These are phyloP conservation scores for Erinaceus europaeus DNA, from an alignment of 2,113 vertebrate species.

Conservation along the genomic window DNA sequence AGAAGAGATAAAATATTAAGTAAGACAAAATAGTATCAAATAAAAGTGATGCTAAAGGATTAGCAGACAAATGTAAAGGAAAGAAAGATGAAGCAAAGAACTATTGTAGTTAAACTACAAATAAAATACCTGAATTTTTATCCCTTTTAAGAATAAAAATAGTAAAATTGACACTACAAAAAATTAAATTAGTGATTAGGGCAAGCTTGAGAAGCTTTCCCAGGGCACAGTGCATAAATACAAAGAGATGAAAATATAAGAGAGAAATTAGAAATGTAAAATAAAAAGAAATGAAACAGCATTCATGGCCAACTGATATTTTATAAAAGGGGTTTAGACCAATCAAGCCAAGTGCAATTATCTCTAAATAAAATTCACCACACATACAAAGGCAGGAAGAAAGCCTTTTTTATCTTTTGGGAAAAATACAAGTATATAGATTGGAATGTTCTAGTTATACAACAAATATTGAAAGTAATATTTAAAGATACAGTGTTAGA, in stretches of 20 bases:
- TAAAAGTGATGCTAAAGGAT: constrained; percentile 24
- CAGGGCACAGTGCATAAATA: constrained; percentile 6
- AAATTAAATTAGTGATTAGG: constrained; percentile 49
- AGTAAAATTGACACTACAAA: constrained; percentile 17
- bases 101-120: constrained; percentile 18
- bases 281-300: constrained; percentile 25
- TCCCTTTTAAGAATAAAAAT: constrained; percentile 30
- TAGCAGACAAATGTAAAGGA: constrained; percentile 11
- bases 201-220: constrained; percentile 39
- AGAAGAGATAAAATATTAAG: constrained; percentile 43
- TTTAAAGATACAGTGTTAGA: too few relatives aligned
- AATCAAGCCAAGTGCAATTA: background rate
- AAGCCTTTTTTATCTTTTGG: too few relatives aligned
- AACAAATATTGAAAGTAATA: too few relatives aligned
- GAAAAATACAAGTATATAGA: too few relatives aligned
- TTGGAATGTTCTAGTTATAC: too few relatives aligned
- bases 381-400: too few relatives aligned
- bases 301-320: background rate
- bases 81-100: constrained; percentile 24
- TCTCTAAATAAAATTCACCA: too few relatives aligned
- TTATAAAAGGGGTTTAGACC: background rate
- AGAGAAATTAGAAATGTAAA: constrained; percentile 40
- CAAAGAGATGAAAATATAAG: constrained; percentile 46
- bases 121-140: constrained; percentile 34
- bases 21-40: constrained; percentile 54